Base-by-base conservation (phyloP, 2,888 invertebrate genomes). In the Drosophila monieri region DNA sequence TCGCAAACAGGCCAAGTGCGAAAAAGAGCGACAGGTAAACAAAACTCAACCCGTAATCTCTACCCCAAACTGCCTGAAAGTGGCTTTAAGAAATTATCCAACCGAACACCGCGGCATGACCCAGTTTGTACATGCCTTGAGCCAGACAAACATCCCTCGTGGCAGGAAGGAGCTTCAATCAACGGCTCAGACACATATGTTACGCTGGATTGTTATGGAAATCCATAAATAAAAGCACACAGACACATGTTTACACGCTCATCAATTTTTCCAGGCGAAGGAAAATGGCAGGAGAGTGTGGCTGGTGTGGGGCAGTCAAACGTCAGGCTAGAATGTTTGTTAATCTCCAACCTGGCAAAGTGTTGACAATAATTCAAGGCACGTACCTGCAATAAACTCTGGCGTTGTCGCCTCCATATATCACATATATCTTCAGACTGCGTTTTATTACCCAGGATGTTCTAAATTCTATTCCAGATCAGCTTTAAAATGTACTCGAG, bases 161-260 rank as follows among this genome's bases (percentile, higher is more conserved):
- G 21, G 32, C 62, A 18, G 62, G 43, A 35, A 62, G 51, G 66
- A 44, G 57, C 87, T 69, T 87, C 85, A 81, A 87, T 85, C 85
- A 87, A 76, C 72, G 70, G 76, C 79, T 72, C 70, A 70, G 74
- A 73, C 78, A 76, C 85, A 86, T 78, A 80, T 80, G 85, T 74
- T 76, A 67, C 81, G 70, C 57, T 39, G 85, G 72, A 87, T 78
- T 81, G 78, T 81, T 81, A 85, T 81, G 81, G 85, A 87, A 80
- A 81, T 78, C 87, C 85, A 81, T 81, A 81, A 87, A 81, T 87
- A 85, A 87, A 74, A 69, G 81, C 79, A 64, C 64, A 68, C 79
- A 81, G 76, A 81, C 81, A 78, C 81, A 76, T 87, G 81, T 87
- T 81, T 85, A 81, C 87, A 85, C 54, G 85, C 87, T 85, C 81